Evolutionary conservation across 2,888 invertebrate species (phyloP).

Genomic region (Plebejus anna): DNA sequence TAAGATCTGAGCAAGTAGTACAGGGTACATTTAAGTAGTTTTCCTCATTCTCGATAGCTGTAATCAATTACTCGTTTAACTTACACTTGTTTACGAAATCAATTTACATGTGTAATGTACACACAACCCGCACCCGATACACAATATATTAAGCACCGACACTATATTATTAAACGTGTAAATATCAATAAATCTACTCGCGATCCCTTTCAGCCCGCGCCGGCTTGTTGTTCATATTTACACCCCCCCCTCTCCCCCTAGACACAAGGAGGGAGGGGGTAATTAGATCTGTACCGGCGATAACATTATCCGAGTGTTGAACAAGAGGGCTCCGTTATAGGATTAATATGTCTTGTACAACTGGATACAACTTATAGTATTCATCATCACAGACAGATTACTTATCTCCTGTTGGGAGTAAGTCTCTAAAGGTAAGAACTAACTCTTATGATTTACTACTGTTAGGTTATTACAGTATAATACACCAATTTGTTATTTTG

Average conservation of each 20-base stretch:
- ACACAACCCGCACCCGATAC: neutral
- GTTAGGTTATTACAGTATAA: no score
- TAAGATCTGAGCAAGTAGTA: no score
- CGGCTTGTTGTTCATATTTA: conserved; percentile 11
- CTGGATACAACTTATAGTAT: neutral
- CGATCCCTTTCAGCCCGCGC: conserved; percentile 1
- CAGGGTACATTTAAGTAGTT: neutral
- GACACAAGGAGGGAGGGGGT: neutral
- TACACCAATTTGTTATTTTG: no score
- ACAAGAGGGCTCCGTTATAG: neutral
- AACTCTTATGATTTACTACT: no score
- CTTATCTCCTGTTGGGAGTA: no score
- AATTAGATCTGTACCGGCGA: neutral
- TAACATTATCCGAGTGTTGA: neutral
- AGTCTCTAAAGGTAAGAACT: no score
- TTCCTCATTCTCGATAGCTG: neutral
- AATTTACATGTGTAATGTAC: neutral
- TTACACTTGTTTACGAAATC: neutral
- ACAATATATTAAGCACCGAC: neutral
- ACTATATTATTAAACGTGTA: neutral
- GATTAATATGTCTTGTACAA: neutral
- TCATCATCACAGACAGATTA: neutral
- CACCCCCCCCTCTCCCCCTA: neutral
- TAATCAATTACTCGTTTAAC: neutral
- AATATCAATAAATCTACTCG: neutral